A percentile compares a stretch with the other conserved stretches of the same genome.
Conservation (phyloP, 2,888 invertebrate species). For the Isotomurus palustris region DNA sequence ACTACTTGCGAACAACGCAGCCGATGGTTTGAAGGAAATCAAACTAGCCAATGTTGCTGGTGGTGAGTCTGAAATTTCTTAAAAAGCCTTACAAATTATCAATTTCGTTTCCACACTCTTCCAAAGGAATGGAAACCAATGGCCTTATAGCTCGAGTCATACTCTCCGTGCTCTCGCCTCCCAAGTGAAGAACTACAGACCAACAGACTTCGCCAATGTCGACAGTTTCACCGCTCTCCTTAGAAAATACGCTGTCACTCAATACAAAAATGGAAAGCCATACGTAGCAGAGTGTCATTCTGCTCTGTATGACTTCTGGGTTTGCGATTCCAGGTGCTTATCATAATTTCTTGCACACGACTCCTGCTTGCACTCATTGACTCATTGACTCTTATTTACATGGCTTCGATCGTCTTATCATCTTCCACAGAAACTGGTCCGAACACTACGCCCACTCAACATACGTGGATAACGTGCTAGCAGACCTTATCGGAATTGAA, state of each 20-base stretch:
- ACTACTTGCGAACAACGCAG: conserved; percentile 40
- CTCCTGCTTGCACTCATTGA: background rate
- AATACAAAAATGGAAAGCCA: conserved; percentile 40
- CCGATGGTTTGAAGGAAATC: conserved; percentile 42
- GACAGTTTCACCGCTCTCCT: conserved; percentile 31
- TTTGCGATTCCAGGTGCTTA: conserved; percentile 39
- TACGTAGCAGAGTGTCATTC: conserved; percentile 45
- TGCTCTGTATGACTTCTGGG: conserved; percentile 35
- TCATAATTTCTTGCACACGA: background rate
- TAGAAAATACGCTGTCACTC: conserved; percentile 39
- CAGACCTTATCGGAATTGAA: conserved; percentile 39
- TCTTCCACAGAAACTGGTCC: conserved; percentile 25
- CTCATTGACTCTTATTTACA: background rate
- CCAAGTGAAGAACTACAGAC: conserved; percentile 32
- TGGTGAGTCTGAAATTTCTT: conserved; percentile 26
- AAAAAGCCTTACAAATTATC: too few relatives aligned
- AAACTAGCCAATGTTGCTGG: conserved; percentile 42
- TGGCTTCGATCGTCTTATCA: background rate
- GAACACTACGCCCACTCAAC: conserved; percentile 45
- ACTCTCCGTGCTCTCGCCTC: conserved; percentile 36
- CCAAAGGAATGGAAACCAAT: conserved; percentile 43
- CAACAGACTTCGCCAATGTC: conserved; percentile 19
- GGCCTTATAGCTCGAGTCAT: conserved; percentile 42
- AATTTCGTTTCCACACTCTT: too few relatives aligned
- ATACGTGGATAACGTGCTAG: conserved; percentile 40